phyloP scores from a whole-genome alignment of 2,888 invertebrate species.

The Pinctada fucata region DNA sequence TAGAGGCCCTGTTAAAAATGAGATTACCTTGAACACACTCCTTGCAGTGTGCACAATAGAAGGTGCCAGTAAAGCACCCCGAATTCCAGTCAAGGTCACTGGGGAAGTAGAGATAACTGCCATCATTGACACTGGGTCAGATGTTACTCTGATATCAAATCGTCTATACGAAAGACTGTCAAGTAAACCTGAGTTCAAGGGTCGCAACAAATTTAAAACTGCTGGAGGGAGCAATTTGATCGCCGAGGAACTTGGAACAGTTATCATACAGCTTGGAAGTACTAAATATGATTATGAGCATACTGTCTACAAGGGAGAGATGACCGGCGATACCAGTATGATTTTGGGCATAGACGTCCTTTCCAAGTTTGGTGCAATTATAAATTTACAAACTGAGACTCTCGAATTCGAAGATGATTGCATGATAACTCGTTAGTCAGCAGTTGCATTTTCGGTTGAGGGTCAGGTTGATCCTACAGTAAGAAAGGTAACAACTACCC shows the following conservation, averaged over 20 bases:
- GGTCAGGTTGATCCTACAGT: neutral
- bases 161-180: neutral
- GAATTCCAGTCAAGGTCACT: neutral
- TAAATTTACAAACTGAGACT: neutral
- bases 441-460: neutral
- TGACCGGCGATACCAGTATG: neutral
- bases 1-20: neutral
- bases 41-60: neutral
- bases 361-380: neutral
- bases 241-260: neutral
- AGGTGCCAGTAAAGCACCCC: neutral
- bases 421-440: neutral
- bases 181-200: neutral
- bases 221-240: neutral
- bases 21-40: neutral
- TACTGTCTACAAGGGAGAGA: neutral
- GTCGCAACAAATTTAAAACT: neutral
- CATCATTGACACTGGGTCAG: neutral
- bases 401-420: neutral
- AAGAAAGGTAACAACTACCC: too few species aligned
- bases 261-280: neutral
- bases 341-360: conserved; percentile 6
- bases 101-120: neutral
- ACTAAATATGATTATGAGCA: neutral
- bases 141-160: neutral